Evolutionary conservation across 2,113 vertebrate species (phyloP), one percentile per base, ranked within the genome.

Genomic region (Jacana jacana): DNA sequence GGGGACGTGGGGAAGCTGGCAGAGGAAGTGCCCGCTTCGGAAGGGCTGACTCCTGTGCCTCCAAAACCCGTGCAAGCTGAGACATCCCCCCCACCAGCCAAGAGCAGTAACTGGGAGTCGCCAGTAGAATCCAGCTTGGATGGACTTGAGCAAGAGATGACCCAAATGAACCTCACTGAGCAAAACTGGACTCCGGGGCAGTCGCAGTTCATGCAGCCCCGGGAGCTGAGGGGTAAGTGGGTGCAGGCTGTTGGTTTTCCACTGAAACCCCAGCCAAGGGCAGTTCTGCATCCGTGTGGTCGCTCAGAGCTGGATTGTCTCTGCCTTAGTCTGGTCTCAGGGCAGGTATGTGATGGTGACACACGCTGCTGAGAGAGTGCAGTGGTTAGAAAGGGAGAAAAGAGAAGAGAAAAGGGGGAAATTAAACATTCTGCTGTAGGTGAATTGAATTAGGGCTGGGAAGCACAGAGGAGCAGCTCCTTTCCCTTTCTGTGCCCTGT

Each of bases 181-280:
- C 99, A 99, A 97, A 99, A 96, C 97, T 99, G 99, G 99, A 98
- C 94, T 16, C 98, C 98, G 28, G 99, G 96, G 77, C 99, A 99
- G 8, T 97, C 99, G 3, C 98, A 99, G 6, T 99, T 99, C 96
- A 95, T 99, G 12, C 98, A 95, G 4, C 98, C 98, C 61, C 98
- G 99, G 20, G 99, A 99, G 76, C 98, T 99, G 95, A 98, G 98
- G 95, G 98, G 99, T 99, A 97, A 97, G 98, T 95, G 81, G 54
- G 46, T 30, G 35, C 54, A n/a, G 48, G 20, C 23, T 73, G 15
- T 22, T 46, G 30, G 37, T 17, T 60, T 72, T 28, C 37, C 13
- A 3, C 19, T 13, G n/a, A 63, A 40, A 16, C 15, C 40, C 23
- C 27, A 27, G 46, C 7, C 51, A 8, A 8, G 13, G 3, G 31